Evolutionary conservation across 2,888 invertebrate species (phyloP).

Genomic region (Agriopis aurantiaria): DNA sequence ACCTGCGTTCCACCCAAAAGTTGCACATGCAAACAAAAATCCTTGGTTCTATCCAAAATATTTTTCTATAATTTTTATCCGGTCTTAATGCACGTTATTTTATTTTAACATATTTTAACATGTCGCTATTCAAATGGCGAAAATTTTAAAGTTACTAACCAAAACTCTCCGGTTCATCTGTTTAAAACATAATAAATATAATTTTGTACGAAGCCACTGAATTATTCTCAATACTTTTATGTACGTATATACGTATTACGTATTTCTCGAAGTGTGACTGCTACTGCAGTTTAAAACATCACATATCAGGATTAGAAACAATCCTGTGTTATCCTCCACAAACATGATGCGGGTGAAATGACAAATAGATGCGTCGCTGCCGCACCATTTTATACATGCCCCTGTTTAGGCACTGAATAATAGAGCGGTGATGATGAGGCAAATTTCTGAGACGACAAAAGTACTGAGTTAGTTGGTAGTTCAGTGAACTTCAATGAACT

Average conservation of each 20-base stretch:
- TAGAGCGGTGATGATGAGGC: conserved; percentile 72
- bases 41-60: too few species aligned
- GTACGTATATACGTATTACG: background rate
- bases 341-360: conserved; percentile 49
- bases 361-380: conserved; percentile 49
- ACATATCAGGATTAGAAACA: conserved; percentile 56
- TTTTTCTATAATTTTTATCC: too few species aligned
- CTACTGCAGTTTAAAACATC: conserved; percentile 59
- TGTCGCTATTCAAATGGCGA: too few species aligned
- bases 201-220: too few species aligned
- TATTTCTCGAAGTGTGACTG: conserved; percentile 59
- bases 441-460: conserved; percentile 47
- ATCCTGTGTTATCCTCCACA: conserved; percentile 31
- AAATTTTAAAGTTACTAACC: too few species aligned
- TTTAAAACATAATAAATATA: too few species aligned
- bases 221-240: too few species aligned
- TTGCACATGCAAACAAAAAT: too few species aligned
- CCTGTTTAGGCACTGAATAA: conserved; percentile 71
- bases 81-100: too few species aligned
- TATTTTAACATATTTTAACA: too few species aligned
- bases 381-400: conserved; percentile 44
- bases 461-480: conserved; percentile 11
- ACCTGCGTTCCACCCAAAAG: too few species aligned
- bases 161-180: too few species aligned
- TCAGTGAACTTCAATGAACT: conserved; percentile 32